Base-by-base conservation (phyloP, 1,140 invertebrate species). In the Bombus haemorrhoidalis region DNA sequence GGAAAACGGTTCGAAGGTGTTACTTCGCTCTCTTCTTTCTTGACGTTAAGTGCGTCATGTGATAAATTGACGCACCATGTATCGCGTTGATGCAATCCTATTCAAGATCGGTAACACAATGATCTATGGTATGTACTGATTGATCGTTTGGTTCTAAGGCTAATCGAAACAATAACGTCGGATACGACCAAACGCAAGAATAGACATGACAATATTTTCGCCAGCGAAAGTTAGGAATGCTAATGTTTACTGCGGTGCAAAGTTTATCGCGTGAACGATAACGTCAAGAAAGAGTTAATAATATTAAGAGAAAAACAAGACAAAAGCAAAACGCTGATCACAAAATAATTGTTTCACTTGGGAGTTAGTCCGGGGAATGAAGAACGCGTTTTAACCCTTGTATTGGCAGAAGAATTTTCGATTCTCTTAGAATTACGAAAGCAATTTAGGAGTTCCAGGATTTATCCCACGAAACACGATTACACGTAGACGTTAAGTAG, bases 1-100 rank as follows among this genome's bases (percentile, higher is more conserved):
- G 18, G 28, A 18, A 25, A 47, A 47, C 28, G 71, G 5, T 41
- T 32, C 41, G n/a, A 25, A 32, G 73, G 10, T 34, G 73, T 53
- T 32, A 43, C 15, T 43, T 73, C 32, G n/a, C 34, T 75, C 53
- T 75, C 73, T 34, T 75, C 43, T 75, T 53, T 75, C 73, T 75
- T 13, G 6, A 8, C 41, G 13, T 43, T 15, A 72, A n/a, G 2
- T 1, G 18, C 39, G 41, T 72, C 71, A 43, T 15, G 28, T 10
- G 39, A 43, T 43, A 32, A 73, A 43, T 43, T 32, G 8, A 32
- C 43, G n/a, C 28, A 13, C 8, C 4, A 13, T 41, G 12, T 13
- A 12, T 72, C 69, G 28, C 28, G 69, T 39, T 25, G 68, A 69
- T 39, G 25, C 22, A 25, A 69, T 28, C 37, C 25, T 37, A 25